Base-by-base conservation (phyloP, 1,140 invertebrate species). In the Drosophila ohnishii region DNA sequence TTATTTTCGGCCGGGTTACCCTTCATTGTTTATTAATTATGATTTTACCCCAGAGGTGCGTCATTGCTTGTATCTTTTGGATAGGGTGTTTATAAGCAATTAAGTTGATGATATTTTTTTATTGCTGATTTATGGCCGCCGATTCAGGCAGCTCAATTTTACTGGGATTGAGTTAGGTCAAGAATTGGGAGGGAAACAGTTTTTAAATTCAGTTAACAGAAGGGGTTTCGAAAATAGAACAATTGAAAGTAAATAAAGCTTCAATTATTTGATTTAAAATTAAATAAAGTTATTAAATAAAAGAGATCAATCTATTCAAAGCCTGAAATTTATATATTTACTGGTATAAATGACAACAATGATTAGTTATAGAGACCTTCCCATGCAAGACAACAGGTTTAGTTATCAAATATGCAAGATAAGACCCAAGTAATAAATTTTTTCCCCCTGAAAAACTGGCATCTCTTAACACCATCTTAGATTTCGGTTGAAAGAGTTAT, bases 11-110 rank as follows among this genome's bases (percentile, higher is more conserved):
- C 47, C 39, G 39, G 63, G 53, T 34, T 37, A 60, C 44, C 37
- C 56, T 78, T 55, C 51, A 44, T 62, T 48, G 19, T 45, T 67
- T 66, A 86, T 86, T 86, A 78, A 86, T 75, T 75, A 75, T 72
- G 40, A 85, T 78, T 71, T 66, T 45, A 80, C 73, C 67, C 59
- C 40, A 66, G 63, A 66, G 67, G 58, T 60, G 39, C 42, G 73
- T 77, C 66, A 75, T 53, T 45, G 71, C 45, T 35, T 58, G 40
- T 28, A 60, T 51, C 37, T 61, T 63, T 53, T 32, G 10, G 47
- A 55, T 51, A 6, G 35, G 28, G 32, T 34, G 19, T 30, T 48
- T 56, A 73, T 40, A 42, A 40, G 57, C 28, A 30, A 72, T 72
- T 74, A 74, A 74, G 37, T 9, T 47, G 51, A 74, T 74, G 70